These are phyloP conservation scores for Leptopilina syphax DNA, from an alignment of 2,888 invertebrate genomes.

Conservation along the genomic window DNA sequence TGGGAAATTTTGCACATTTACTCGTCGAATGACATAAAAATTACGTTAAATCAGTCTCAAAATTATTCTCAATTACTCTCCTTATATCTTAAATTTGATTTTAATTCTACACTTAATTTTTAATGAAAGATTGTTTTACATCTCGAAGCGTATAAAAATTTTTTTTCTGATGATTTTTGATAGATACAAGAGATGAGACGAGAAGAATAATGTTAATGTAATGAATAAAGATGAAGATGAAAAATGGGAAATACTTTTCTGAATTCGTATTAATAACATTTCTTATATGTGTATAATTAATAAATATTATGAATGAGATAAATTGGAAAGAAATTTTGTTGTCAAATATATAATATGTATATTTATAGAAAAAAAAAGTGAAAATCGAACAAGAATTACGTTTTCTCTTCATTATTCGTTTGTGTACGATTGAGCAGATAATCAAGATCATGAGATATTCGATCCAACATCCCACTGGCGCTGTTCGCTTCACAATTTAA, in stretches of 20 bases:
- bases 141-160: conserved; percentile 21
- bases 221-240: background rate
- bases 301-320: background rate
- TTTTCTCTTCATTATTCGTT: conserved; percentile 64
- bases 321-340: background rate
- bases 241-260: no score
- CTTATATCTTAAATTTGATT: background rate
- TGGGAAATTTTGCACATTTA: conserved; percentile 25
- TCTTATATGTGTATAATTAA: no score
- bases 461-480: conserved; percentile 83
- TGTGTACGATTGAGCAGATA: conserved; percentile 86
- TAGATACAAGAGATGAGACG: conserved; percentile 8
- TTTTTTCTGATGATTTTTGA: conserved; percentile 8
- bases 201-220: conserved; percentile 23
- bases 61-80: no score
- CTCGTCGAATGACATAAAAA: background rate
- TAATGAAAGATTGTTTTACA: conserved; percentile 13
- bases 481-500: conserved; percentile 63
- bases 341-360: background rate
- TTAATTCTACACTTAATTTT: conserved; percentile 1
- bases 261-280: no score
- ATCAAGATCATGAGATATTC: conserved; percentile 89
- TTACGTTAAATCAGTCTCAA: background rate
- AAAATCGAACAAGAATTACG: conserved; percentile 35
- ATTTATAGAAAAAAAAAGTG: background rate